Base-by-base conservation (phyloP, 2,113 vertebrate species). In the Serinus canaria region DNA sequence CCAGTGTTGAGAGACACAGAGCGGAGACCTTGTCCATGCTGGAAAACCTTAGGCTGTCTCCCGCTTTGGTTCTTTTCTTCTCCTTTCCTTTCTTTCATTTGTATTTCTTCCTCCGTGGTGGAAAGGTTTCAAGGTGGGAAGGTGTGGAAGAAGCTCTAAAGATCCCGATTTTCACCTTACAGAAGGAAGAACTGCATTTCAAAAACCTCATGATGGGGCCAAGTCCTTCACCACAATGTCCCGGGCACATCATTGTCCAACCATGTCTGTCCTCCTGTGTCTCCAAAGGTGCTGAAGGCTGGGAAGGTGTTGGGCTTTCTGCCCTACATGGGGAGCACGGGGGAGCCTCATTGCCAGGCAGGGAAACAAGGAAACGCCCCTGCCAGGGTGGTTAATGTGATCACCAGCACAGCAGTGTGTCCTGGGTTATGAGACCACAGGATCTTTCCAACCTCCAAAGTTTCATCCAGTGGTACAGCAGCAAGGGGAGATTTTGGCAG, bases 81-180 rank as follows among this genome's bases (percentile, higher is more conserved):
- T 73, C 11, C 47, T 94, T 86, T 63, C 11, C 47, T 47, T 85
- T 44, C 64, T 91, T 82, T 55, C 39, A 31, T 68, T 24, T 80
- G 20, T 53, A 23, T 44, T 89, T 82, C 68, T 67, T 75, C 39
- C 41, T 77, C 39, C 5, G 0, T 1, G 7, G 16, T 15, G 43
- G 37, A 64, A 92, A 74, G 58, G 37, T 66, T 67, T 49, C 33
- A 37, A 44, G 70, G 76, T 0, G 55, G 95, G 87, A 96, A 94
- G 92, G 91, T 50, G 49, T 8, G 22, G 25, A 68, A 86, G 68
- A 94, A 95, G 68, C 88, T 96, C 91, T 95, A 96, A 96, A 94
- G 87, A 96, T 97, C 95, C 95, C 89, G 97, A 97, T 98, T 98
- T 98, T 95, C 87, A 95, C 95, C 95, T 97, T 97, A 94, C 91